Base-by-base conservation (phyloP, 2,888 invertebrate genomes). In the Eupithecia subfuscata region DNA sequence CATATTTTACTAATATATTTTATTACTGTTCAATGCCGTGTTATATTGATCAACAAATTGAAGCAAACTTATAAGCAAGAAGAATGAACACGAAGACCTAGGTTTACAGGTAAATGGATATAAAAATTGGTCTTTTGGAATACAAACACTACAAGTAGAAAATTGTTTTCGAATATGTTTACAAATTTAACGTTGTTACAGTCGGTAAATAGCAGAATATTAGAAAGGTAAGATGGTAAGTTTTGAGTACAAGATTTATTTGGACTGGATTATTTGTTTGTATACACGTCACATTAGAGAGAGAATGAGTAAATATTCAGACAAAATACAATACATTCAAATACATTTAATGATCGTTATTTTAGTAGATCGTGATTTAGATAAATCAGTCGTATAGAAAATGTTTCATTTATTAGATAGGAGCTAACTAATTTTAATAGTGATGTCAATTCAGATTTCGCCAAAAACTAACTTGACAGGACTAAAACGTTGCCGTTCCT, bases 81-180 rank as follows among this genome's bases (percentile, higher is more conserved):
- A 78, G 69, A 63, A 77, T 77, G 75, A 76, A 64, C 71, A 67
- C 67, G 76, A 79, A 75, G 71, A 48, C 70, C 74, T 69, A 77
- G 70, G 67, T 65, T 71, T 69, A 72, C 22, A 71, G 72, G 78
- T 82, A 84, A 79, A 83, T 77, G 78, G 82, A 75, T 85, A 84
- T 82, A 82, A 86, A 85, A 85, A 85, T 86, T 85, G 84, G 85
- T 84, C 85, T 80, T 79, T 79, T 77, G 79, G 79, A 25, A 82
- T 80, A 82, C 81, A 84, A 79, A 82, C 77, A 77, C 80, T 84
- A 83, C 82, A 80, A 69, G 70, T 79, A 81, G 71, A 80, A 81
- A 81, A 79, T 64, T 75, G 80, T 72, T 71, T 77, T 76, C 48
- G 74, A 78, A 67, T 76, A 71, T 74, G 67, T 71, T 74, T 60